A percentile compares a stretch with the other conserved stretches of the same genome.
Evolutionary conservation across 2,113 vertebrate species (phyloP).

Genomic region (Apodemus sylvaticus): DNA sequence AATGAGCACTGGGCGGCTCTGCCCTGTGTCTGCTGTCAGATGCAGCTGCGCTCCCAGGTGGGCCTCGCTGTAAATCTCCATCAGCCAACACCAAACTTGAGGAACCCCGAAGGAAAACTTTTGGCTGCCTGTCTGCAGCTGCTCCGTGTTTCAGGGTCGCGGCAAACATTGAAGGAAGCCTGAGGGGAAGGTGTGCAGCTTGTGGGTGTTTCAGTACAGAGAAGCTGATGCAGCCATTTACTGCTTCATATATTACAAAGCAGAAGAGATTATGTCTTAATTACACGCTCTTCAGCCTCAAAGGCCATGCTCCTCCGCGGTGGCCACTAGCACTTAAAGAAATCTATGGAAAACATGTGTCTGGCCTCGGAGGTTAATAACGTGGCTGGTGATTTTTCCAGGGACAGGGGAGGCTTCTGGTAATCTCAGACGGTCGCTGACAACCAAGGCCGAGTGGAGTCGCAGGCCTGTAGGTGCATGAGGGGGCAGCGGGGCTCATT

Average conservation of each 20-base stretch:
- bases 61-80: neutral
- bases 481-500: constrained; percentile 35
- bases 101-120: neutral
- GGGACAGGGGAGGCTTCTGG: neutral
- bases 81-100: rapidly evolving
- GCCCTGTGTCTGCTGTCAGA: neutral
- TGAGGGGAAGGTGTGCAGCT: neutral
- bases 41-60: neutral
- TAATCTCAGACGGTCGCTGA: neutral
- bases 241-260: constrained; percentile 48
- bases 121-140: neutral
- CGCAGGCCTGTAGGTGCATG: constrained; percentile 56
- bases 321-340: constrained; percentile 44
- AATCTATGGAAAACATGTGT: constrained; percentile 59
- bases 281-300: constrained; percentile 50
- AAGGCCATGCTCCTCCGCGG: neutral
- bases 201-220: neutral
- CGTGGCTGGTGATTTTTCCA: neutral
- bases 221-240: constrained; percentile 36
- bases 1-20: neutral
- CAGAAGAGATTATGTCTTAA: constrained; percentile 55
- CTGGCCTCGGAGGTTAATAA: neutral
- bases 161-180: neutral
- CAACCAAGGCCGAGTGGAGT: constrained; percentile 7
- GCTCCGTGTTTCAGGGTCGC: neutral